Evolutionary conservation across 2,888 invertebrate species (phyloP).

Genomic region (Hecatera dysodea): DNA sequence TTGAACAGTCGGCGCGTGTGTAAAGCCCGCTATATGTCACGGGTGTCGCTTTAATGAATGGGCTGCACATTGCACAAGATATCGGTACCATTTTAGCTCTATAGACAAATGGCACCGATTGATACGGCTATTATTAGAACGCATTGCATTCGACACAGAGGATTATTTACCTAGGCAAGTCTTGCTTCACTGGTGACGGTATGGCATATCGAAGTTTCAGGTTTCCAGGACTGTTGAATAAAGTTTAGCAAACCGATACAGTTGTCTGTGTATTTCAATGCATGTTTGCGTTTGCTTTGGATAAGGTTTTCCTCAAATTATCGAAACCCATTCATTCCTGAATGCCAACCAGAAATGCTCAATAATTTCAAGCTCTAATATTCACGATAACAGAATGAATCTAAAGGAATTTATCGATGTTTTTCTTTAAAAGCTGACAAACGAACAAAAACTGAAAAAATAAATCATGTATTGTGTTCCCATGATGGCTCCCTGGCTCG

Average conservation of each 20-base stretch:
- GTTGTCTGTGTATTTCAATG: conserved; percentile 1
- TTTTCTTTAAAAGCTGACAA: conserved; percentile 13
- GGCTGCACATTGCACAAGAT: conserved; percentile 74
- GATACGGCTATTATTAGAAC: conserved; percentile 80
- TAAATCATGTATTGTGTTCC: conserved; percentile 45
- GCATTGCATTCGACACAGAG: conserved; percentile 63
- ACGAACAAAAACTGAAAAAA: conserved; percentile 37
- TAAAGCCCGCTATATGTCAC: conserved; percentile 59
- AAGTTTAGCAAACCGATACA: conserved; percentile 13
- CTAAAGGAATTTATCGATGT: conserved; percentile 14
- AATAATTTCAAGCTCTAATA: conserved; percentile 22
- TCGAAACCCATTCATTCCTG: conserved; percentile 25
- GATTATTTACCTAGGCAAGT: conserved; percentile 68
- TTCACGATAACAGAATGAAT: conserved; percentile 8
- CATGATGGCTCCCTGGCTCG: conserved; percentile 41
- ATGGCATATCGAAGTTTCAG: conserved; percentile 34
- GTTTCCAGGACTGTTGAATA: conserved; percentile 26
- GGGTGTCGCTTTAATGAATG: conserved; percentile 78
- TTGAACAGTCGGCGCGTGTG: conserved; percentile 53
- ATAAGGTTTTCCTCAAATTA: conserved; percentile 40
- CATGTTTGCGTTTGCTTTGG: conserved; percentile 5
- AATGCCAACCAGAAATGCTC: conserved; percentile 17
- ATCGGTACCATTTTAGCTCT: conserved; percentile 76
- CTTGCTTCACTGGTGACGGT: conserved; percentile 30
- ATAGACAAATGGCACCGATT: conserved; percentile 80